Evolutionary conservation across 2,888 invertebrate genomes (phyloP).

Genomic region (Trilocha varians): DNA sequence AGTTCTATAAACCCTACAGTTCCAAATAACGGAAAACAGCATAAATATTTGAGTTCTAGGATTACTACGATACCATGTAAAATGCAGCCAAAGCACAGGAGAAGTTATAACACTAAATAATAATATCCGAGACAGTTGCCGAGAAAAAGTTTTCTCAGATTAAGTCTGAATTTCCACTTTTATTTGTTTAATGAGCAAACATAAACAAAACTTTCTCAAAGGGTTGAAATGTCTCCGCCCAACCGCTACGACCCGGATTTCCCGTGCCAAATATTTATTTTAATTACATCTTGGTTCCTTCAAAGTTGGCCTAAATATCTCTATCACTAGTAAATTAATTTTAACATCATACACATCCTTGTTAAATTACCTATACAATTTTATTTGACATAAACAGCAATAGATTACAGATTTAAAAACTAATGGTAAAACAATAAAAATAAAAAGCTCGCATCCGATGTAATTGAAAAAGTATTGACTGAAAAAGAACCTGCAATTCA

Average conservation of each 20-base stretch:
- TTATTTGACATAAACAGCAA: neutral
- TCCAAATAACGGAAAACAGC: no score
- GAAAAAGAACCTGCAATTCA: neutral
- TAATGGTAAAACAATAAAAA: no score
- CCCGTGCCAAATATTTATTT: conserved; percentile 70
- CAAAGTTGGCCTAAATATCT: conserved; percentile 52
- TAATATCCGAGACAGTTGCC: conserved; percentile 25
- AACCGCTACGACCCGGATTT: conserved; percentile 65
- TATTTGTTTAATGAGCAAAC: conserved; percentile 69
- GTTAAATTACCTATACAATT: neutral
- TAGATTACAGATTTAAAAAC: no score
- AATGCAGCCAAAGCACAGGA: conserved; percentile 14
- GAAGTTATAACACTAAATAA: conserved; percentile 28
- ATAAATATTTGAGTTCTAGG: no score
- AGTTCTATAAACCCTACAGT: no score
- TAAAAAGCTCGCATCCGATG: no score
- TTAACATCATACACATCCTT: neutral
- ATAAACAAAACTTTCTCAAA: conserved; percentile 70
- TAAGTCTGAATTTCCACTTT: conserved; percentile 57
- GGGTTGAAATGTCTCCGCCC: conserved; percentile 65
- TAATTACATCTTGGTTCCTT: conserved; percentile 64
- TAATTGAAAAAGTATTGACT: neutral
- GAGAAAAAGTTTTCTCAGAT: conserved; percentile 42
- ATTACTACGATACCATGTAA: no score
- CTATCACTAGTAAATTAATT: conserved; percentile 23